Conservation (phyloP, 2,113 vertebrate species). For the Platanista minor region DNA sequence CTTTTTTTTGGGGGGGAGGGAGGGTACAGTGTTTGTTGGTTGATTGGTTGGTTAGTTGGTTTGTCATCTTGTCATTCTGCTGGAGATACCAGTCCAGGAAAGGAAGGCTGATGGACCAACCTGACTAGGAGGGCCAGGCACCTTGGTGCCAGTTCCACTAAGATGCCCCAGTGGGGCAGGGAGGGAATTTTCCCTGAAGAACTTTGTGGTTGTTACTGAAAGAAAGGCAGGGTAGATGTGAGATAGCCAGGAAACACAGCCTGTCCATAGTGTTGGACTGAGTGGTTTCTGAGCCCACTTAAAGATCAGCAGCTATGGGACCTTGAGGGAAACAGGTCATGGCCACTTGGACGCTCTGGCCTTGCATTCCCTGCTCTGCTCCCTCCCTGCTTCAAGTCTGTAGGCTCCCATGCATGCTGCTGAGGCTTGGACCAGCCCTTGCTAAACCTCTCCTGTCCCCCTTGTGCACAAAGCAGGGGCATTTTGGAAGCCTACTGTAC, state of each 20-base stretch:
- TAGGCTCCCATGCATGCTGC: rapidly evolving
- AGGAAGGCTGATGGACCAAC: background rate
- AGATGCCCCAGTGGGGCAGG: background rate
- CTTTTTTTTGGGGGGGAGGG: background rate
- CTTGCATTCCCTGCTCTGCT: background rate
- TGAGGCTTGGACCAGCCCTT: background rate
- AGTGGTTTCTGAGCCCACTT: background rate
- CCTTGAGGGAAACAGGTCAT: background rate
- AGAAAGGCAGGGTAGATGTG: background rate
- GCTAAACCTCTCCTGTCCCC: rapidly evolving
- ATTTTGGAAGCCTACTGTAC: background rate
- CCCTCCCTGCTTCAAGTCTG: background rate
- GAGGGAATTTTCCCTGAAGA: background rate
- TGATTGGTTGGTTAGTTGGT: background rate
- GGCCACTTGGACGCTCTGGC: background rate
- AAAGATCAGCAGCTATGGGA: background rate
- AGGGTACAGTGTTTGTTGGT: background rate
- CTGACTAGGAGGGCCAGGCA: background rate
- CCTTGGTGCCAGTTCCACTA: background rate
- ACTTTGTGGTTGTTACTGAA: background rate
- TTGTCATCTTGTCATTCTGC: background rate
- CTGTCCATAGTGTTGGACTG: rapidly evolving
- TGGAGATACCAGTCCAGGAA: background rate
- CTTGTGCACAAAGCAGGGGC: background rate
- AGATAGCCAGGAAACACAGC: background rate